Conservation (phyloP, 2,797 vertebrate species). For the Smutsia temminckii region DNA sequence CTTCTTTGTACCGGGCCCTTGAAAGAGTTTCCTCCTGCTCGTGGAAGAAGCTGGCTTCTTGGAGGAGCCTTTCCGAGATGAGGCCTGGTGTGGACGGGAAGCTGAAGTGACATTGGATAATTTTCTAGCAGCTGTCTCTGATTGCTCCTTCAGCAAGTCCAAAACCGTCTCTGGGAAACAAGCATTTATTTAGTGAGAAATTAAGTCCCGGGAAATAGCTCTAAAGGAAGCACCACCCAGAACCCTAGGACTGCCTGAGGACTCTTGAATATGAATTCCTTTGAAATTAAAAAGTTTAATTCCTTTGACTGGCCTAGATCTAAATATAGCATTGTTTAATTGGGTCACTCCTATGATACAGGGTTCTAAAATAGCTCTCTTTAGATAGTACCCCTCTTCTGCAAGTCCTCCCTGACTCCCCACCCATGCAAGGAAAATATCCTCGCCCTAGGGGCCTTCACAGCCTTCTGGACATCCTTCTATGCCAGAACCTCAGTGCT, state of each 20-base stretch:
- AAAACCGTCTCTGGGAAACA: constrained; percentile 79
- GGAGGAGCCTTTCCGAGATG: constrained; percentile 5
- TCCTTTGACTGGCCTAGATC: not conserved
- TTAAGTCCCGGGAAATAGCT: not conserved
- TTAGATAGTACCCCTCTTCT: not conserved
- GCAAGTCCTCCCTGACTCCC: not conserved
- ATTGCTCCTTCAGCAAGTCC: constrained; percentile 73
- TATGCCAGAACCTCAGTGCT: not conserved
- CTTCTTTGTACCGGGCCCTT: constrained; percentile 39
- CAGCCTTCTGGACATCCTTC: not conserved
- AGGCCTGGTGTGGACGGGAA: not conserved
- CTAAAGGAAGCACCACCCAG: not conserved
- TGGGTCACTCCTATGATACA: not conserved
- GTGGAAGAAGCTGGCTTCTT: constrained; percentile 15
- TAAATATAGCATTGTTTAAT: not conserved
- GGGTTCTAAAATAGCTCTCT: not conserved
- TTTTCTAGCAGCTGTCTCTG: constrained; percentile 33
- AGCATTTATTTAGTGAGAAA: not conserved
- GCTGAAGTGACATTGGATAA: not conserved
- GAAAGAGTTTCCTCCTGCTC: not conserved
- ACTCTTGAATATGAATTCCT: not conserved
- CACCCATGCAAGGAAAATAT: not conserved
- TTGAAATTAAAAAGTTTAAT: not conserved
- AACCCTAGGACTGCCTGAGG: not conserved
- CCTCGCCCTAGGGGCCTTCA: not conserved